Percentiles rank a stretch among this genome's conserved stretches.
Conservation (phyloP, 2,888 invertebrate genomes). For the Drosophila hamatofila region DNA sequence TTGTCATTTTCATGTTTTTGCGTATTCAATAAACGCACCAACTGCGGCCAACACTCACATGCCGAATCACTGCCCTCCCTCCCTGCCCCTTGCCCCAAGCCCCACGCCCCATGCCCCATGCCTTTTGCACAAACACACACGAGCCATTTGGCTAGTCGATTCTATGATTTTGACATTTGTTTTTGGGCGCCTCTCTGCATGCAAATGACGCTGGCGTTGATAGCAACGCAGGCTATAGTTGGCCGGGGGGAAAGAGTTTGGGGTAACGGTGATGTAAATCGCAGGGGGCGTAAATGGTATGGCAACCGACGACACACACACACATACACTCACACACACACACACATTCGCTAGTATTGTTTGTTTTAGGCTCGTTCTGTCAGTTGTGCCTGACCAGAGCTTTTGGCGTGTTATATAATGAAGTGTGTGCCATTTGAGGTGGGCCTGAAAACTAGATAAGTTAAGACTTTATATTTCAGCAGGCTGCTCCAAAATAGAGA, state of each 20-base stretch:
- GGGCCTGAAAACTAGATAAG: slow-evolving; percentile 31
- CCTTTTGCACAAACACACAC: slow-evolving; percentile 18
- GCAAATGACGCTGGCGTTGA: slow-evolving; percentile 72
- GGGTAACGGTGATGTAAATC: slow-evolving; percentile 10
- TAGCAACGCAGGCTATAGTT: slow-evolving; percentile 54
- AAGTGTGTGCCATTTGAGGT: slow-evolving; percentile 43
- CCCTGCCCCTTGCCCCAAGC: background rate
- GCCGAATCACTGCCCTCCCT: slow-evolving; percentile 11
- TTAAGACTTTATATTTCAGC: slow-evolving; percentile 26
- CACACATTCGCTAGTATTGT: slow-evolving; percentile 26
- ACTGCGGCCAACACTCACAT: slow-evolving; percentile 41
- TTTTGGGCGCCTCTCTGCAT: slow-evolving; percentile 69
- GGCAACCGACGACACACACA: background rate
- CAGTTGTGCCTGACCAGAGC: slow-evolving; percentile 46
- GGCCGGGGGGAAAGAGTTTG: background rate
- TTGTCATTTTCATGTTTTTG: slow-evolving; percentile 73
- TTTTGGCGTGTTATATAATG: slow-evolving; percentile 53
- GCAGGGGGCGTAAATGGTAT: slow-evolving; percentile 14
- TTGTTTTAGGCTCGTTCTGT: slow-evolving; percentile 48
- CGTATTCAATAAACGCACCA: slow-evolving; percentile 76
- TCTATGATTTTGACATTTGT: slow-evolving; percentile 81
- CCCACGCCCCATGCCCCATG: background rate
- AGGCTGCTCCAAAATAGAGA: background rate
- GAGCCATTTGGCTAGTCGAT: slow-evolving; percentile 35
- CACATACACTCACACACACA: slow-evolving; percentile 8